Evolutionary conservation across 1,140 invertebrate genomes (phyloP), one percentile per base, ranked within the genome.

Genomic region (Himalopsyche phryganea): DNA sequence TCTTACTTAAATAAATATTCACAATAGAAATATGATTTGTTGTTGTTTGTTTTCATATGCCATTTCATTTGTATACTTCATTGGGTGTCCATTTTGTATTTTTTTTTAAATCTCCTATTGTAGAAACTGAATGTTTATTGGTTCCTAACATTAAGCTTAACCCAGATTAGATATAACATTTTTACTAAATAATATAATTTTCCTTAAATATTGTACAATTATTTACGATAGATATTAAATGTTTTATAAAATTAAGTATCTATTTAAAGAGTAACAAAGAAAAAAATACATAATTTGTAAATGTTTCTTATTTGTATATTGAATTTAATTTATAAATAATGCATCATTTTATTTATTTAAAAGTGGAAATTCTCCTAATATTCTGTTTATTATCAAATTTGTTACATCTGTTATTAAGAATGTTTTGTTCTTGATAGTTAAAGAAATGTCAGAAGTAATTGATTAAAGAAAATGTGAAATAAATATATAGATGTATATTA

Each of bases 341-440:
- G 60, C 50, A 58, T 58, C 45, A 58, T 62, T 62, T 62, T 53
- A 62, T 62, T 62, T 62, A 62, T 62, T n/a, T 62, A 38, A 36
- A 49, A 35, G 46, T 57, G 45, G 54, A 46, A 50, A 44, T 13
- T 32, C 13, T 52, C 36, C 50, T 20, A 48, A 50, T 58, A 56
- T 62, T 62, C 60, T 62, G 60, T 58, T 58, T 46, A 47, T 46
- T 35, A 17, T 18, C 45, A 44, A 40, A 11, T 13, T 44, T 50
- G 6, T 28, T 14, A 14, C 13, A 18, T 35, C 13, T 50, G 14
- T 44, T 36, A 33, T 45, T 9, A 45, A 13, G 9, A 28, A 28
- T 28, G 23, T 28, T n/a, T n/a, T n/a, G n/a, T n/a, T n/a, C n/a
- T n/a, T n/a, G n/a, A n/a, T n/a, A n/a, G n/a, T n/a, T n/a, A n/a